Evolutionary conservation across 2,113 vertebrate species (phyloP), one percentile per base, ranked within the genome.

Genomic region (Alectura lathami): DNA sequence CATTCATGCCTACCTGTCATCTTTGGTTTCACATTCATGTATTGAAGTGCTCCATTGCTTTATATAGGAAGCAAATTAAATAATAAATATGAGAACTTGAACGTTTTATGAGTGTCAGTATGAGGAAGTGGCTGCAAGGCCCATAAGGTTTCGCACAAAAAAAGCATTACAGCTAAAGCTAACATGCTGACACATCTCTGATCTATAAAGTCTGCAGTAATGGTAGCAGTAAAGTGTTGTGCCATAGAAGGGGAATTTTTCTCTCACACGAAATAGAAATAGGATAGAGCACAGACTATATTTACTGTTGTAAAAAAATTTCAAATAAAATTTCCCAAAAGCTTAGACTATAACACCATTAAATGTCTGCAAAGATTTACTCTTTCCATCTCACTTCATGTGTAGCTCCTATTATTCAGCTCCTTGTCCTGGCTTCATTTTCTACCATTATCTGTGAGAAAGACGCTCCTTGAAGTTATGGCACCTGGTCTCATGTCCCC

Each of bases 181-280:
- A 96, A 96, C 96, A 96, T 89, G 95, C 97, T 98, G 97, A 96
- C 97, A 97, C 94, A 95, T 98, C 97, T 96, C 97, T 97, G 95
- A 98, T 97, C 97, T 97, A 97, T 97, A 98, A 98, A 98, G 96
- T 96, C 97, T 96, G 95, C 97, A 69, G 95, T 96, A 96, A 98
- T 95, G 96, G 96, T 80, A 97, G 96, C 91, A 95, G 97, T 97
- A 97, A 98, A 98, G 89, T 24, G 59, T 93, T 95, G 94, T 78
- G 85, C 93, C 97, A 96, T 96, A 97, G 96, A 98, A 17, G 74
- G 74, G 91, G 93, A 93, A 96, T 97, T 97, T 97, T 96, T 96
- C 95, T 96, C 95, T 95, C 95, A 75, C 95, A 93, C 83, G 91
- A 96, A 97, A 97, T 3, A 78, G 97, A 97, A 98, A 97, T 88